phyloP scores from a whole-genome alignment of 2,113 vertebrate species.

The Pheucticus melanocephalus region DNA sequence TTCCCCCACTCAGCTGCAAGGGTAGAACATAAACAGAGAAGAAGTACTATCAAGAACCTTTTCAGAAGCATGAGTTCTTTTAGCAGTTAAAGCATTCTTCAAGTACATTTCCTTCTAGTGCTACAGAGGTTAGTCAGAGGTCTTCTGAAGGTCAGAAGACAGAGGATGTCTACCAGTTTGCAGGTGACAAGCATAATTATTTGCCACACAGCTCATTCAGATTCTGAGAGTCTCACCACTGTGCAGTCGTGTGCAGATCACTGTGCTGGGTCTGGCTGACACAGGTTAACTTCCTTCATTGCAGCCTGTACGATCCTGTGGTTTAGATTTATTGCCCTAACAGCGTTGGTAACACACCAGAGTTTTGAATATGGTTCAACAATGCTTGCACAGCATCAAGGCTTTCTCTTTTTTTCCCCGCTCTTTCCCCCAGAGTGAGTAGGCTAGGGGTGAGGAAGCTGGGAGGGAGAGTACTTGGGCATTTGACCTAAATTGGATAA shows the following conservation, averaged over 20 bases:
- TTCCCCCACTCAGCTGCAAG: background rate
- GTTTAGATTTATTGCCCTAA: background rate
- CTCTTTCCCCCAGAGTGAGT: background rate
- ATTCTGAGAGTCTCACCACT: background rate
- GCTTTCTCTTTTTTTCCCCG: background rate
- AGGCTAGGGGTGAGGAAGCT: background rate
- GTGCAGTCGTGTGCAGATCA: fast-evolving
- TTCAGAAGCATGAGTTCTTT: background rate
- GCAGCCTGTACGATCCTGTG: fast-evolving
- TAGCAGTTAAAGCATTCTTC: background rate
- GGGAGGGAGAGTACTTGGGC: background rate
- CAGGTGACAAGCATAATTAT: background rate
- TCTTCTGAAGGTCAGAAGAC: background rate
- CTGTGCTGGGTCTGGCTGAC: background rate
- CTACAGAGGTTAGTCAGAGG: background rate
- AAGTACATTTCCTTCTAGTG: background rate
- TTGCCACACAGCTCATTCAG: background rate
- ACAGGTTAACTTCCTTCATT: background rate
- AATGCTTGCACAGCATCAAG: background rate
- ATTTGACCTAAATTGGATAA: background rate
- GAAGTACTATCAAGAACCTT: background rate
- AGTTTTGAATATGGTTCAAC: background rate
- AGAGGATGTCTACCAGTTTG: background rate
- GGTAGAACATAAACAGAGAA: background rate
- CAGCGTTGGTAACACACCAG: background rate